Evolutionary conservation across 1,140 invertebrate species (phyloP), one percentile per base, ranked within the genome.

Genomic region (Drosophila albomicans): DNA sequence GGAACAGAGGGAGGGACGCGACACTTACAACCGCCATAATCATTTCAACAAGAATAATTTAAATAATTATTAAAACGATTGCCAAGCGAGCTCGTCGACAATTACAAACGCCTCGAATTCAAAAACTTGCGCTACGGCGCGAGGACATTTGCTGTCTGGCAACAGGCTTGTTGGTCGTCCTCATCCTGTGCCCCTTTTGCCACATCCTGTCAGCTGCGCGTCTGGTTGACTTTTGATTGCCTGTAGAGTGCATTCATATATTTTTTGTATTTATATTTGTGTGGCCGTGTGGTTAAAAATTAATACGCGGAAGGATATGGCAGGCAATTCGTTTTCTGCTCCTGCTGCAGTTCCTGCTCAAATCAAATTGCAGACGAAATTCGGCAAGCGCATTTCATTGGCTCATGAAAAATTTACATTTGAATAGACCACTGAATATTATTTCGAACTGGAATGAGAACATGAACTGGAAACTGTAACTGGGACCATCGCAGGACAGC

Each of bases 31-130:
- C 65, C 75, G 81, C 85, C 81, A 89, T 89, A 89, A 89, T 89
- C 81, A 89, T 89, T 89, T 89, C 85, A 89, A 89, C 85, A 89
- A 89, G 85, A 89, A 89, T 89, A 89, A 89, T 89, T 89, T 85
- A 89, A 89, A 89, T 89, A 89, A 89, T 89, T 89, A 89, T 89
- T 89, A 89, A 85, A 89, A 81, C 77, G 64, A 80, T 78, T 81
- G 74, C 61, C 65, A 67, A 76, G 75, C 79, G 79, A 15, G 15
- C 66, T 75, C 75, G 65, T 59, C 84, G 82, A 87, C 84, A 87
- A 87, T 87, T 82, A 88, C 84, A 78, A 78, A 73, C 74, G 75
- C 67, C 70, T 75, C 30, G 46, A 75, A 72, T 62, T 48, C 59
- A 56, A 49, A 25, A 62, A n/a, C 59, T 15, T 25, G 57, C 10